Base-by-base conservation (phyloP, 2,888 invertebrate species). In the Philereme transversata region DNA sequence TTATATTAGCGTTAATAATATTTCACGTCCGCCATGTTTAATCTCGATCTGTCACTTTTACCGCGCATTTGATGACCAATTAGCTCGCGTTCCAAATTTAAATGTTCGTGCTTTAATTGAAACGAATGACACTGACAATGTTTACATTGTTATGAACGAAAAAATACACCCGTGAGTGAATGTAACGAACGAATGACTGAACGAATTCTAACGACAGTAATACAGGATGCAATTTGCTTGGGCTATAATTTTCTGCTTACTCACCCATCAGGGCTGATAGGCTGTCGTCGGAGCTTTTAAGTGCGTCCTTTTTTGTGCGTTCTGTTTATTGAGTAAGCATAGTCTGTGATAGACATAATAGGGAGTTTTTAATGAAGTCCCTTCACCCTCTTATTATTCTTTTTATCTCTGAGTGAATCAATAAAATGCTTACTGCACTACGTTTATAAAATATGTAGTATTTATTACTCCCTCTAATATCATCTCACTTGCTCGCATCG, bases 11-110 rank as follows among this genome's bases (percentile, higher is more conserved):
- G 10, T 74, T 73, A 77, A 81, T 79, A 79, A 74, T 71, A 72
- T 68, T 69, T 73, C 70, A 63, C 58, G 66, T 69, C 77, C 71
- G 79, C 82, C 84, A 83, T 84, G 84, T 85, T 84, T 78, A 76
- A 80, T 81, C 69, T 71, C 72, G 72, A 75, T 71, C 77, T 82
- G 81, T 83, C 82, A 85, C 74, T 82, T 84, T 80, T 79, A 73
- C 73, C 80, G 81, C 79, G 73, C 69, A 76, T 80, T 79, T 81
- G 81, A 76, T 72, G 73, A 77, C 74, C 73, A 81, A 77, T 83
- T 83, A 81, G 73, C 73, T 10, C 48, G 58, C 44, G 76, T 77
- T 74, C 75, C 65, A 70, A 78, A 79, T 76, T 78, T 70, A 67
- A 70, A 77, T 73, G 71, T 75, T 78, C 73, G 69, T 74, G 65